Percentiles rank a stretch among this genome's conserved stretches.
phyloP scores from a whole-genome alignment of 2,888 invertebrate species.

The Odiellus spinosus region DNA sequence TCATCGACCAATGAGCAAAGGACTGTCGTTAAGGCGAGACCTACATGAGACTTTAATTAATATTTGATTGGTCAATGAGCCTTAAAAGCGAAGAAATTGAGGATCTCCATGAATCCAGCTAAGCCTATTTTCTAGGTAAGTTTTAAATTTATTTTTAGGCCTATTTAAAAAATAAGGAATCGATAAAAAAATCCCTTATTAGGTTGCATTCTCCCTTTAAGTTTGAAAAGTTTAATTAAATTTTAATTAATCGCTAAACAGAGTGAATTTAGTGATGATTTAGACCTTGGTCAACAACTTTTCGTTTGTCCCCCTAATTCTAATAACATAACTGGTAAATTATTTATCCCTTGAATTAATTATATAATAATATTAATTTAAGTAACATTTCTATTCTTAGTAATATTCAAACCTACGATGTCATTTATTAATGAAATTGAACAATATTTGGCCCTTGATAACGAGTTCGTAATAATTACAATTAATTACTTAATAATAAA shows the following conservation, averaged over 20 bases:
- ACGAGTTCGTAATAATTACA: constrained; percentile 23
- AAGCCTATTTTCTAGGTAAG: no score
- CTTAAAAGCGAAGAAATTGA: no score
- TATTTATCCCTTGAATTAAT: no score
- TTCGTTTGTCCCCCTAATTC: constrained; percentile 49
- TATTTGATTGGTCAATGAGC: no score
- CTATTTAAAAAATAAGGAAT: no score
- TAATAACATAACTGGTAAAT: constrained; percentile 34
- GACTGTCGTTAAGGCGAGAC: no score
- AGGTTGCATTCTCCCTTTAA: not conserved
- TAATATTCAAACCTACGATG: constrained; percentile 65
- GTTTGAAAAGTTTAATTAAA: not conserved
- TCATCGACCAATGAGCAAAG: no score
- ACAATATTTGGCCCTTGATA: constrained; percentile 37
- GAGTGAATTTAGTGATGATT: not conserved
- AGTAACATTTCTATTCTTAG: constrained; percentile 50
- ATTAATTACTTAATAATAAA: constrained; percentile 11
- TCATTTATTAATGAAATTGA: constrained; percentile 73
- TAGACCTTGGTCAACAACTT: constrained; percentile 34
- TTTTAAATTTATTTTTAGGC: no score
- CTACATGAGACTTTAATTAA: no score
- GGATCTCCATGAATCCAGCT: no score
- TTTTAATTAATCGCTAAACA: not conserved
- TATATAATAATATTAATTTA: not conserved
- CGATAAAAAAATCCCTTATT: not conserved